These are phyloP conservation scores for Hylomyscus alleni DNA, from an alignment of 2,797 vertebrate species.

Conservation along the genomic window DNA sequence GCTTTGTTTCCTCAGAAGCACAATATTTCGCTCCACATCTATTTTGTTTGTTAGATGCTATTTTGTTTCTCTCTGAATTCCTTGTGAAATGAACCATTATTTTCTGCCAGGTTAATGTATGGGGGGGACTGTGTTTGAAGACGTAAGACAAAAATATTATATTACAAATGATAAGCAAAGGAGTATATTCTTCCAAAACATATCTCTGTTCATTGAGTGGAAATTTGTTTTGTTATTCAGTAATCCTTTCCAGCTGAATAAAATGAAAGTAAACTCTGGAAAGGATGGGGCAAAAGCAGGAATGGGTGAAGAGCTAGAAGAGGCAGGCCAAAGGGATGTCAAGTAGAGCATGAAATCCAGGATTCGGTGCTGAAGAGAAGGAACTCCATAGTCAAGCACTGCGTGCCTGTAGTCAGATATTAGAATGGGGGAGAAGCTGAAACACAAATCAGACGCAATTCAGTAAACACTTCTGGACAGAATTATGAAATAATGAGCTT, in stretches of 20 bases:
- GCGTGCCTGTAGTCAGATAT: not conserved
- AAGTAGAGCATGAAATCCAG: not conserved
- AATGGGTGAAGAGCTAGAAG: not conserved
- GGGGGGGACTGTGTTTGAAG: not conserved
- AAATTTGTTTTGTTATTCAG: not conserved
- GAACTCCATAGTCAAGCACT: not conserved
- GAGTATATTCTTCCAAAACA: not conserved
- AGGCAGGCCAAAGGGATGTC: not conserved
- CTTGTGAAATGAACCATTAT: not conserved
- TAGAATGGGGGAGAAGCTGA: not conserved
- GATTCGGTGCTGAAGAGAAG: not conserved
- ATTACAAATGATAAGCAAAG: not conserved
- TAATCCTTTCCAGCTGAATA: not conserved
- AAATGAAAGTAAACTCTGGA: not conserved
- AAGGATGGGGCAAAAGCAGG: not conserved
- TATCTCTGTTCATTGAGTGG: not conserved
- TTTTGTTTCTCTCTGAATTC: constrained; percentile 50
- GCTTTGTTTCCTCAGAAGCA: not conserved
- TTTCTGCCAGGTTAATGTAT: not conserved
- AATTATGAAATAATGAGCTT: not conserved
- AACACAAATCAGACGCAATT: not conserved
- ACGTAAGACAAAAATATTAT: not conserved
- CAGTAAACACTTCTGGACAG: not conserved
- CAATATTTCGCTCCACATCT: not conserved
- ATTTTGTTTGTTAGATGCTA: not conserved